Conservation (phyloP, 2,888 invertebrate genomes). For the Sesia apiformis region DNA sequence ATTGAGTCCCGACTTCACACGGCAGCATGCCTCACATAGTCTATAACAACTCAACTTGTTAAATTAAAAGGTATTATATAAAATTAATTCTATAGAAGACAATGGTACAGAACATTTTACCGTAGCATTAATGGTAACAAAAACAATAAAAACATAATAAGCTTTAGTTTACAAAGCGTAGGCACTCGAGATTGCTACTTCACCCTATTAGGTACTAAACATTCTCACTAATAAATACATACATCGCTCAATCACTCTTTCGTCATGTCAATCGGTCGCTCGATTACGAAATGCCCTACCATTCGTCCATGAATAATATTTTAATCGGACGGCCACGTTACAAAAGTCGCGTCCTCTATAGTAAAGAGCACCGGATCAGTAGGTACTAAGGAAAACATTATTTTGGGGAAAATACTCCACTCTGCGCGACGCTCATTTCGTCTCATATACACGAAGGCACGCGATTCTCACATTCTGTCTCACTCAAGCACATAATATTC, state of each 20-base stretch:
- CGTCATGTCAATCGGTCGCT: conserved; percentile 25
- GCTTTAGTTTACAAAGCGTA: conserved; percentile 74
- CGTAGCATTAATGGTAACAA: conserved; percentile 71
- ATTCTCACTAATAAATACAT: conserved; percentile 73
- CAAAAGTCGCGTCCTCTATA: conserved; percentile 59
- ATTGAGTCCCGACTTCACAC: conserved; percentile 5
- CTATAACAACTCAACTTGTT: conserved; percentile 72
- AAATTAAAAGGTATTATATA: conserved; percentile 71
- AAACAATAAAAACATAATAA: conserved; percentile 65
- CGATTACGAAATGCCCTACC: conserved; percentile 30
- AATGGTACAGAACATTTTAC: conserved; percentile 65
- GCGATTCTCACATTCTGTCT: conserved; percentile 40
- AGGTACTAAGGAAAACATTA: conserved; percentile 43
- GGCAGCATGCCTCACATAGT: conserved; percentile 13
- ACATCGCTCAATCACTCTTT: conserved; percentile 46
- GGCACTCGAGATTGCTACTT: conserved; percentile 75
- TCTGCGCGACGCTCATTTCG: conserved; percentile 34
- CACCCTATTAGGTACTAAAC: conserved; percentile 53
- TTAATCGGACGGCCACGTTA: conserved; percentile 61
- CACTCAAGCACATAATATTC: conserved; percentile 43
- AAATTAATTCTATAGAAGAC: conserved; percentile 60
- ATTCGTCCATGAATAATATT: conserved; percentile 37
- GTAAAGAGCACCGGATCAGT: conserved; percentile 70
- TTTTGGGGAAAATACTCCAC: conserved; percentile 39
- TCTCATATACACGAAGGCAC: conserved; percentile 40